These are phyloP conservation scores for Erannis defoliaria DNA, from an alignment of 2,888 invertebrate genomes.

Conservation along the genomic window DNA sequence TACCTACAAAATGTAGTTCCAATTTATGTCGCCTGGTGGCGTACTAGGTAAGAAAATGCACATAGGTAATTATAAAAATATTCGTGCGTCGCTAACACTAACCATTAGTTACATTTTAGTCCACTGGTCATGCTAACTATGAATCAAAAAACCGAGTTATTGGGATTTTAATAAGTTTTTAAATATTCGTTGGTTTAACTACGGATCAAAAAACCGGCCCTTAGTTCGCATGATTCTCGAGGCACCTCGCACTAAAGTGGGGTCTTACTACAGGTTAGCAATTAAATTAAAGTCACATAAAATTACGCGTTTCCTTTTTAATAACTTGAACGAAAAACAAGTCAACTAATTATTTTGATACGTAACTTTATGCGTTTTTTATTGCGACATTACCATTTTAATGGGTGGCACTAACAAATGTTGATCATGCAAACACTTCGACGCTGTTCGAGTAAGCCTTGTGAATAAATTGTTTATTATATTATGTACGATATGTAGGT, in stretches of 20 bases:
- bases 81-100: too few relatives aligned
- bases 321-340: conserved; percentile 24
- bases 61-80: too few relatives aligned
- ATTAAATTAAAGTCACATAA: conserved; percentile 15
- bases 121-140: too few relatives aligned
- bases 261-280: conserved; percentile 5
- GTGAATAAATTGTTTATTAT: background rate
- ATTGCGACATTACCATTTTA: conserved; percentile 25
- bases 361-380: conserved; percentile 23
- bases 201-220: too few relatives aligned
- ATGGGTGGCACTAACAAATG: conserved; percentile 21
- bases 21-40: too few relatives aligned
- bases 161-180: background rate
- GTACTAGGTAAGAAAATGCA: too few relatives aligned
- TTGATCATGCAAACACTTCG: conserved; percentile 25
- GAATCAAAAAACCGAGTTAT: too few relatives aligned
- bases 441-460: background rate
- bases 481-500: background rate
- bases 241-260: background rate
- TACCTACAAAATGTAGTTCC: too few relatives aligned
- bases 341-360: conserved; percentile 25
- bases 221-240: too few relatives aligned
- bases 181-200: too few relatives aligned
- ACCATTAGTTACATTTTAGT: too few relatives aligned
- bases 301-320: conserved; percentile 17